Base-by-base conservation (phyloP, 2,888 invertebrate genomes). In the Epinotia nisella region DNA sequence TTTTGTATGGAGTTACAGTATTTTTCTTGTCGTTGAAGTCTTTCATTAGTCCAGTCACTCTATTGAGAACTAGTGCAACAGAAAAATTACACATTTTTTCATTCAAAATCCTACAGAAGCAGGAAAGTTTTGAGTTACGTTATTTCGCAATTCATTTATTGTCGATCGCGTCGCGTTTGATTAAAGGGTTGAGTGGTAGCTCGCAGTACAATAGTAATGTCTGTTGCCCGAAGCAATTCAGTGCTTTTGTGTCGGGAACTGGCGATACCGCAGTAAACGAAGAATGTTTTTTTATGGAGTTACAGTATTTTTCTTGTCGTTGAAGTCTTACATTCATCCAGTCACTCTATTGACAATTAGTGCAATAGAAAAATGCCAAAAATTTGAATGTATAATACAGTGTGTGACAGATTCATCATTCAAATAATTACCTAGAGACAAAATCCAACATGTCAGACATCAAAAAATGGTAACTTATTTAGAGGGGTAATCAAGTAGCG, bases 181-280 rank as follows among this genome's bases (percentile, higher is more conserved):
- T 70, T 74, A 51, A 71, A 71, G 71, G 49, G 71, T 55, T 75
- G 60, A 70, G 39, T 67, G 73, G 58, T 68, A 61, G 75, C 41
- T 62, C 49, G 62, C 70, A 61, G 71, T 66, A 73, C 76, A 75
- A 75, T 77, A 66, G 62, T 62, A 64, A 73, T 68, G 68, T 73
- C 62, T 64, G 75, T 78, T 78, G 75, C 77, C 75, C 76, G 76
- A 71, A 78, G 77, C 79, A 79, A 84, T 84, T 81, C 81, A 83
- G 78, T 75, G 81, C 80, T 80, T 80, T 82, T 81, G 79, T 80
- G 76, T 76, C 55, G 71, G 77, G 39, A 66, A 66, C 65, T 65
- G 15, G 39, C 10, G 19, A 65, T 39, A 66, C 21, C 21, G 21
- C 11, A 66, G 55, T 66, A 10, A 15, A 56, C 39, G 66, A 56